Percentiles rank a stretch among this genome's conserved stretches.
Conservation (phyloP, 1,140 invertebrate genomes). For the Dendrolimus punctatus region DNA sequence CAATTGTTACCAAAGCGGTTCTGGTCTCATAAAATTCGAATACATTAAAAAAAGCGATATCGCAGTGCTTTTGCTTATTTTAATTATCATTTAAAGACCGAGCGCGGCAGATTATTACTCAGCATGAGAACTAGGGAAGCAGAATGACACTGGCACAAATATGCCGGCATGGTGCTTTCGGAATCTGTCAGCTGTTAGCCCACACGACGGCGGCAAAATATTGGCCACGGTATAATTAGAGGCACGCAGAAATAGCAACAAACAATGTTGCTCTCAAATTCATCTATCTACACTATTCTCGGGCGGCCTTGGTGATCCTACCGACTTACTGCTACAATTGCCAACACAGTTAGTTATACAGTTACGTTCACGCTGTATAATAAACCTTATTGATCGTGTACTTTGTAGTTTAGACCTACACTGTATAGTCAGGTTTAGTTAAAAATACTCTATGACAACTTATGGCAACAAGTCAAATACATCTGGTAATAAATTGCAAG, state of each 20-base stretch:
- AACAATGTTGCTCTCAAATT: conserved; percentile 41
- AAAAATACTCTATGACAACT: too few species aligned
- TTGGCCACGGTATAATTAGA: conserved; percentile 43
- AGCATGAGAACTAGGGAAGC: neutral
- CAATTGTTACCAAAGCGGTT: too few species aligned
- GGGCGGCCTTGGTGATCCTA: conserved; percentile 41
- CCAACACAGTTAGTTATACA: conserved; percentile 7
- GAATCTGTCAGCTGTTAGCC: conserved; percentile 28
- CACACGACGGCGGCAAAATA: conserved; percentile 25
- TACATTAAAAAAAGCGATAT: too few species aligned
- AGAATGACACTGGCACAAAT: neutral
- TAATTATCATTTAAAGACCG: too few species aligned
- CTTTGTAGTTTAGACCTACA: neutral
- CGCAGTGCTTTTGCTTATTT: too few species aligned
- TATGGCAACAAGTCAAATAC: too few species aligned
- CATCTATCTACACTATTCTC: conserved; percentile 44
- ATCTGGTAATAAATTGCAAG: too few species aligned
- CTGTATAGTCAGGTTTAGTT: neutral
- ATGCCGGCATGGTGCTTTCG: conserved; percentile 8
- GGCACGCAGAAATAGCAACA: conserved; percentile 32
- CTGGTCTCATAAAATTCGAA: too few species aligned
- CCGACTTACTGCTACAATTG: conserved; percentile 22
- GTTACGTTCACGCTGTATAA: too few species aligned
- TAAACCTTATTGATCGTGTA: neutral
- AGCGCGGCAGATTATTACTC: too few species aligned